Evolutionary conservation across 2,797 vertebrate genomes (phyloP).

Genomic region (Sarcoramphus papa): DNA sequence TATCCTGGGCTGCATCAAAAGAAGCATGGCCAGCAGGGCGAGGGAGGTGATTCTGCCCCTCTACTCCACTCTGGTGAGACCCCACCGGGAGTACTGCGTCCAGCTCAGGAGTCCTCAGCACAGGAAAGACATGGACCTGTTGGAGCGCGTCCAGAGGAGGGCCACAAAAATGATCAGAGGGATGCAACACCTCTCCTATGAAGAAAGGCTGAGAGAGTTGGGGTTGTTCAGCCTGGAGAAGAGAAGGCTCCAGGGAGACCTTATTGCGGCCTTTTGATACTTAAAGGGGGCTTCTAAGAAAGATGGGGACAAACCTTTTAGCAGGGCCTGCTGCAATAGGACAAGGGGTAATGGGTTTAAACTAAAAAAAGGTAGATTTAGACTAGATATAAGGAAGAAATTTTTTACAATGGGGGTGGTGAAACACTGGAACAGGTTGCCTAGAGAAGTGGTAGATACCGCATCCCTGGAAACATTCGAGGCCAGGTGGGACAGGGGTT

Average conservation of each 20-base stretch:
- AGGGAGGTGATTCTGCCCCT: background rate
- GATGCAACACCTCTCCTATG: background rate
- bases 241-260: rapidly evolving
- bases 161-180: background rate
- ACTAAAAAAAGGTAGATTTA: no score
- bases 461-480: background rate
- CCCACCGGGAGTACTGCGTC: background rate
- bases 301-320: background rate
- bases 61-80: background rate
- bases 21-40: rapidly evolving
- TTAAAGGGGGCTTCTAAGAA: background rate
- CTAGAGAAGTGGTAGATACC: background rate
- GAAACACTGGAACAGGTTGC: background rate
- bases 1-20: background rate
- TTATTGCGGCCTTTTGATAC: background rate
- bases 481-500: rapidly evolving
- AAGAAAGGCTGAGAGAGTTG: background rate
- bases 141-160: background rate
- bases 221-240: background rate
- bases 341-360: background rate
- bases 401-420: background rate
- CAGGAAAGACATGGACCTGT: background rate
- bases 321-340: rapidly evolving
- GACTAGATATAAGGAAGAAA: no score
- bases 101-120: background rate